Evolutionary conservation across 1,140 invertebrate species (phyloP).

Genomic region (Mactra quadrangularis): DNA sequence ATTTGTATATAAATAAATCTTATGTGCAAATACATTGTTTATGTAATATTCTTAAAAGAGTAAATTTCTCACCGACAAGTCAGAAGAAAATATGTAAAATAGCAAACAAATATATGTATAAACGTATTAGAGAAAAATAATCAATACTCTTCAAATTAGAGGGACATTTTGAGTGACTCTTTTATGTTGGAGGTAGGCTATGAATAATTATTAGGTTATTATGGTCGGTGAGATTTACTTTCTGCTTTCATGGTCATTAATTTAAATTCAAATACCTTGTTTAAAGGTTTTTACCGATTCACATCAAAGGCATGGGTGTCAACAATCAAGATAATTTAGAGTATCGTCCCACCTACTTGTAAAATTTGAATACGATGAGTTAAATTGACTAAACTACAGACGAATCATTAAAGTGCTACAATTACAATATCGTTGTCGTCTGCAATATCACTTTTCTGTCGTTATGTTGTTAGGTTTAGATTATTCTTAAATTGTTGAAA

Average conservation of each 20-base stretch:
- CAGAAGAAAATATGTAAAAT: conserved; percentile 9
- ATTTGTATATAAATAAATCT: too few species aligned
- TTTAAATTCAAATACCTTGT: conserved; percentile 26
- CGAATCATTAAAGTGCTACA: too few species aligned
- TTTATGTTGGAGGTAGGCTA: conserved; percentile 23
- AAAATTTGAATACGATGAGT: conserved; percentile 26
- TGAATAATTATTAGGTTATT: conserved; percentile 49
- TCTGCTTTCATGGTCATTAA: conserved; percentile 44
- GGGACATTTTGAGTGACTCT: background rate
- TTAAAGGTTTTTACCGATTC: conserved; percentile 22
- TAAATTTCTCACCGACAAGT: conserved; percentile 40
- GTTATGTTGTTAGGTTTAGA: too few species aligned
- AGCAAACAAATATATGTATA: conserved; percentile 10
- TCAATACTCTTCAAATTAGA: conserved; percentile 19
- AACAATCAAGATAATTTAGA: conserved; percentile 48
- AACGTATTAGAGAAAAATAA: conserved; percentile 19
- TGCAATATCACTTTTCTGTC: too few species aligned
- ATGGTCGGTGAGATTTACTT: conserved; percentile 18
- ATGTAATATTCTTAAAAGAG: too few species aligned
- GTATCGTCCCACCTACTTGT: conserved; percentile 17
- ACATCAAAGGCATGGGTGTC: conserved; percentile 49
- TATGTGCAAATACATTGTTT: too few species aligned
- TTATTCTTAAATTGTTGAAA: too few species aligned
- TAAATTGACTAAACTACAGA: background rate
- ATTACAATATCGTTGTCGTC: too few species aligned